These are phyloP conservation scores for Sycophaga agraensis DNA, from an alignment of 1,140 invertebrate genomes.

Conservation along the genomic window DNA sequence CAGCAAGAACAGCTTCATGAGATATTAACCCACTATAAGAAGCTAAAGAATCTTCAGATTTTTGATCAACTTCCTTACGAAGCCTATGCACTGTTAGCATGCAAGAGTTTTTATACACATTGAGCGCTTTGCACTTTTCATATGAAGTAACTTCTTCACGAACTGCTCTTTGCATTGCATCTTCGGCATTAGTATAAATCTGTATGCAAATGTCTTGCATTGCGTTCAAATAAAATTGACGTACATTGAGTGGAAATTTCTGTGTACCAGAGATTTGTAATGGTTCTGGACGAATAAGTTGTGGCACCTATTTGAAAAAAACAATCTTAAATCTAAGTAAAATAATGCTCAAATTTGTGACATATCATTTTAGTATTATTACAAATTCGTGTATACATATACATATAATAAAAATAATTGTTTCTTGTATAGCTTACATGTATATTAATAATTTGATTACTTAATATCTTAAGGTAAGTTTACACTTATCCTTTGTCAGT, in stretches of 20 bases:
- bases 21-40: slow-evolving; percentile 57
- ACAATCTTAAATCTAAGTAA: background rate
- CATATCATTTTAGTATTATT: no score
- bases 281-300: slow-evolving; percentile 59
- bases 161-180: slow-evolving; percentile 66
- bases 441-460: no score
- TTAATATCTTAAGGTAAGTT: no score
- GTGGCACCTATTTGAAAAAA: slow-evolving; percentile 54
- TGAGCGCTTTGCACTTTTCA: slow-evolving; percentile 74
- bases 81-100: slow-evolving; percentile 77
- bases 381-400: no score
- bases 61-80: slow-evolving; percentile 66
- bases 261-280: slow-evolving; percentile 70
- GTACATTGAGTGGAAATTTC: slow-evolving; percentile 80
- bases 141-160: slow-evolving; percentile 78
- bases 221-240: slow-evolving; percentile 81
- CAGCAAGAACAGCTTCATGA: slow-evolving; percentile 67
- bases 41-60: slow-evolving; percentile 45
- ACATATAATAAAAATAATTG: no score
- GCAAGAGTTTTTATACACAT: slow-evolving; percentile 83
- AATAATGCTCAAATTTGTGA: no score
- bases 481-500: no score
- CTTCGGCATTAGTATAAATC: slow-evolving; percentile 68
- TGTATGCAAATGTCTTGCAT: slow-evolving; percentile 86
- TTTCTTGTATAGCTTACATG: no score